Evolutionary conservation across 2,113 vertebrate species (phyloP), one percentile per base, ranked within the genome.

Genomic region (Acanthochromis polyacanthus): DNA sequence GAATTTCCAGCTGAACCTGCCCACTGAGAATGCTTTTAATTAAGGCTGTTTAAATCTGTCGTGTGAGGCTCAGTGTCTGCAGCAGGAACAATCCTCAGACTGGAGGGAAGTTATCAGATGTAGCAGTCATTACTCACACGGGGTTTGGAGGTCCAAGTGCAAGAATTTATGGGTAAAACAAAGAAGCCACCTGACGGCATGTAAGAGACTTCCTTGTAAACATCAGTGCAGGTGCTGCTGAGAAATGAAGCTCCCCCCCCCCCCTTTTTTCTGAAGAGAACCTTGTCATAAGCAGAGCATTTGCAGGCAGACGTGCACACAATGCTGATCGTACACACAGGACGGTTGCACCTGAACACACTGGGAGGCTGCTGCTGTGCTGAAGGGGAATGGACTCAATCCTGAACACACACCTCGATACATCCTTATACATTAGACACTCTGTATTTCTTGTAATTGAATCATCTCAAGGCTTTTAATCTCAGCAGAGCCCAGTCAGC

Each of bases 391-490:
- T 5, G 30, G 30, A 30, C 30, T 30, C 30, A 4, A 1, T 30
- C 7, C 32, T 36, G 7, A 36, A 50, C 17, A 69, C 51, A 66
- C 43, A 46, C 45, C 19, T 48, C 43, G 32, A 45, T 14, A 53
- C 50, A 15, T 38, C 11, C 48, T 56, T 61, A 61, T 50, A 38
- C 55, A 65, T 82, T 25, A 20, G 16, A 69, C 57, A 68, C 65
- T 56, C 23, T 71, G 69, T 12, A 65, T 84, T 83, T 83, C 71
- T 71, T 46, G 10, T 77, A 77, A 83, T 74, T 79, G 66, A 85
- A 85, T 81, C 80, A 77, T 74, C 56, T 63, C 17, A 45, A 60
- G 15, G 50, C 38, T 66, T 69, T 82, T 69, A 78, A 81, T 81
- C 83, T 76, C 75, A 30, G 36, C 66, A 74, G 50, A 82, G 38